phyloP scores from a whole-genome alignment of 92 coral and sea anemone species.

The Actinernus sp. region DNA sequence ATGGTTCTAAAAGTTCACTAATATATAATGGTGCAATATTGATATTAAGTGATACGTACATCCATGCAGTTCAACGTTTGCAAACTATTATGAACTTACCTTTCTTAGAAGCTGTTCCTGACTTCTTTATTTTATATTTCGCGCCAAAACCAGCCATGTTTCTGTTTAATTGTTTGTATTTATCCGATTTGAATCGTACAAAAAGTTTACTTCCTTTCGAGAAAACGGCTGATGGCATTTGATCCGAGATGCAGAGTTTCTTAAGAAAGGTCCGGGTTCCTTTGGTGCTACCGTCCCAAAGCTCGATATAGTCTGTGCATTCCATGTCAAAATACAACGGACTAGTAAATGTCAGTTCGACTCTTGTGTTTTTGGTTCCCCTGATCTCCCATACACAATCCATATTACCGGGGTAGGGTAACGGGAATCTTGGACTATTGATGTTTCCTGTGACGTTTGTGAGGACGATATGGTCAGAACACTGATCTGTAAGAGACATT shows the following conservation, averaged over 20 bases:
- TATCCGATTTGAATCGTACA: constrained; percentile 31
- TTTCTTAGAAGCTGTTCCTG: not conserved
- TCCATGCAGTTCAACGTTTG: too few relatives aligned
- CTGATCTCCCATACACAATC: constrained; percentile 40
- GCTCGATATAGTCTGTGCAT: constrained; percentile 33
- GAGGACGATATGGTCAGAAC: constrained; percentile 15
- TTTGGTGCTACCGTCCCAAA: constrained; percentile 10
- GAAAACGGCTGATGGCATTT: constrained; percentile 4
- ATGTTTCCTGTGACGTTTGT: constrained; percentile 12
- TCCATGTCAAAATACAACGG: constrained; percentile 20
- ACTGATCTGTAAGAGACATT: constrained; percentile 15
- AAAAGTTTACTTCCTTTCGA: constrained; percentile 5
- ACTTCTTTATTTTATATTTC: constrained; percentile 6
- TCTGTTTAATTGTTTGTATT: constrained; percentile 9
- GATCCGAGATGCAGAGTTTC: constrained; percentile 9
- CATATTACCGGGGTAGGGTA: constrained; percentile 39
- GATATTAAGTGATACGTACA: too few relatives aligned
- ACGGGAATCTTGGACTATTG: constrained; percentile 42
- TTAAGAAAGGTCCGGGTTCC: constrained; percentile 10
- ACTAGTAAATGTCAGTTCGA: constrained; percentile 12
- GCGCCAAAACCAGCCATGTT: constrained; percentile 11
- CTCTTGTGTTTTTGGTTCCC: constrained; percentile 7
- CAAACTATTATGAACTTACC: constrained; percentile 9
- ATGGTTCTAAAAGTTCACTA: too few relatives aligned
- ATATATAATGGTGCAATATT: too few relatives aligned